phyloP scores from a whole-genome alignment of 2,888 invertebrate species.

The Aphodius sticticus region DNA sequence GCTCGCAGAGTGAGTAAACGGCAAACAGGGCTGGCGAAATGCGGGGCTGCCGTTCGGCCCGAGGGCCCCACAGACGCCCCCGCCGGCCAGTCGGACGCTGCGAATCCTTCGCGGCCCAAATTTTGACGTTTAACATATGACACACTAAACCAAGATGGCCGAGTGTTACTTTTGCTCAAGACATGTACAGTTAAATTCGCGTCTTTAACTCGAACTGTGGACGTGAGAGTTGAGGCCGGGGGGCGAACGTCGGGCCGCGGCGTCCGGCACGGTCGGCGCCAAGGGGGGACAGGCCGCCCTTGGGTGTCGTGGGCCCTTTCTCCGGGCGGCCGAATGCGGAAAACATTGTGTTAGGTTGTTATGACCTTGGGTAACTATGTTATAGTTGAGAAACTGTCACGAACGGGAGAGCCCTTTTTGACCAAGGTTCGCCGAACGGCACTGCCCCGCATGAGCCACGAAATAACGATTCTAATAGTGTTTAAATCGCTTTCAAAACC shows the following conservation, averaged over 20 bases:
- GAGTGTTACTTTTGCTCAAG: constrained; percentile 39
- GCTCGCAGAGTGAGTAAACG: constrained; percentile 77
- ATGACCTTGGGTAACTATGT: constrained; percentile 56
- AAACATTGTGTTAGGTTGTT: constrained; percentile 58
- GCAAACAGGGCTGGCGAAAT: constrained; percentile 30
- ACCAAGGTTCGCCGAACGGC: background rate
- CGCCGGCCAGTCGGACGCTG: constrained; percentile 30
- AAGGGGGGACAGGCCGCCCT: constrained; percentile 21
- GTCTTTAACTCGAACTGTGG: background rate
- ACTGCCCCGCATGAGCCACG: background rate
- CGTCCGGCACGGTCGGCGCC: constrained; percentile 26
- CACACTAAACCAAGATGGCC: constrained; percentile 43
- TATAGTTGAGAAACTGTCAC: background rate
- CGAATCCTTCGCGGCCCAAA: constrained; percentile 28
- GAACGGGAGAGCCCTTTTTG: background rate
- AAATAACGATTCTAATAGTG: background rate
- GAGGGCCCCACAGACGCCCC: constrained; percentile 31
- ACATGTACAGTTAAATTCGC: background rate
- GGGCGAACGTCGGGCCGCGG: constrained; percentile 23
- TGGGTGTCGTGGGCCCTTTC: constrained; percentile 29
- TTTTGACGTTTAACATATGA: constrained; percentile 43
- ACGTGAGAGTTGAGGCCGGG: constrained; percentile 17
- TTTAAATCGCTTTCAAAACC: background rate
- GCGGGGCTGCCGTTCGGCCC: constrained; percentile 28
- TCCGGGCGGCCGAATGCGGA: constrained; percentile 32